Evolutionary conservation across 2,113 vertebrate genomes (phyloP).

Genomic region (Blennius ocellaris): DNA sequence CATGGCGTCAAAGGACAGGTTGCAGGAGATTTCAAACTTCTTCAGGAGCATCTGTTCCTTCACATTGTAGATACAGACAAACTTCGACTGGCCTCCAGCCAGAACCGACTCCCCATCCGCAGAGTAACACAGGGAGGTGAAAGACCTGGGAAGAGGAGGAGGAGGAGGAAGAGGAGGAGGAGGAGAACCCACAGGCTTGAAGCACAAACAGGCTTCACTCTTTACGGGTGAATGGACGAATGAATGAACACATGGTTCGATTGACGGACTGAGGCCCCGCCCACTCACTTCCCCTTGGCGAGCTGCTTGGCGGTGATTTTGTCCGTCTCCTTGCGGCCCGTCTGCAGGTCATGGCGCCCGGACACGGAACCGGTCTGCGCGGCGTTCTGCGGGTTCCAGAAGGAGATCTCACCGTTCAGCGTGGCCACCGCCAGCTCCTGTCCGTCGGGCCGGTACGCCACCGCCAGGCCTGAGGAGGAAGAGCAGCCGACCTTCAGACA

Average conservation of each 20-base stretch:
- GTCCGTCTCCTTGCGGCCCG: slow-evolving; percentile 93
- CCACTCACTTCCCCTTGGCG: slow-evolving; percentile 94
- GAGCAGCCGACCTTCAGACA: too few relatives aligned
- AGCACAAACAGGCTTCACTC: too few relatives aligned
- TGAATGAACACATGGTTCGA: too few relatives aligned
- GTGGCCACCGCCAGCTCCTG: slow-evolving; percentile 91
- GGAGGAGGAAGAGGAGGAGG: too few relatives aligned
- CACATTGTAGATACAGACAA: slow-evolving; percentile 95
- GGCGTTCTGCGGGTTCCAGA: slow-evolving; percentile 91
- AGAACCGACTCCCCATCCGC: slow-evolving; percentile 92
- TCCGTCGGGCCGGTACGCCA: slow-evolving; percentile 92
- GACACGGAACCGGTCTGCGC: slow-evolving; percentile 88
- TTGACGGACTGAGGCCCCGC: too few relatives aligned
- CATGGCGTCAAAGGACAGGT: slow-evolving; percentile 96
- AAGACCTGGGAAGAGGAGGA: slow-evolving; percentile 82
- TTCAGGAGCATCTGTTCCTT: slow-evolving; percentile 94
- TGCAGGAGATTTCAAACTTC: slow-evolving; percentile 98
- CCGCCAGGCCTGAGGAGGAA: slow-evolving; percentile 83
- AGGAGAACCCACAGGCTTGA: background rate
- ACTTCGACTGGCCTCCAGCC: slow-evolving; percentile 93
- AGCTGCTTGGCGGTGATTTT: slow-evolving; percentile 95
- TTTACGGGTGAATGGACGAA: background rate
- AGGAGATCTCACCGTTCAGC: slow-evolving; percentile 91
- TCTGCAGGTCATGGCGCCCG: slow-evolving; percentile 91
- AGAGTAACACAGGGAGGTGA: slow-evolving; percentile 93